These are phyloP conservation scores for Chrysocyon brachyurus DNA, from an alignment of 2,797 vertebrate species.

Conservation along the genomic window DNA sequence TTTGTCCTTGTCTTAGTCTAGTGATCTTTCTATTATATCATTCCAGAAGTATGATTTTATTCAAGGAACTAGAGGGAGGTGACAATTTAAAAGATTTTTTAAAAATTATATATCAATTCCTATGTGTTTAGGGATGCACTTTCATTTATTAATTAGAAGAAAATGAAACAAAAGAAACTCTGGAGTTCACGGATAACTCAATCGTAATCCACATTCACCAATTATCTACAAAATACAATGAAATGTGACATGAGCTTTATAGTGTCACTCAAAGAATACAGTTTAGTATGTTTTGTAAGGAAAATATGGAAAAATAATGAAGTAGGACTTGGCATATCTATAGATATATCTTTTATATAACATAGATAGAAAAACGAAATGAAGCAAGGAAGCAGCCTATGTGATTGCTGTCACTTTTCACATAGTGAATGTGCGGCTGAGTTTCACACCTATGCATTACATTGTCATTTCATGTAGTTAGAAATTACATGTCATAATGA, in stretches of 20 bases:
- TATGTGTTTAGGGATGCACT: not conserved
- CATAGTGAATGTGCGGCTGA: not conserved
- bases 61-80: not conserved
- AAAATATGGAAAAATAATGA: not conserved
- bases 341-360: not conserved
- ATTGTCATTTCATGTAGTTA: slow-evolving; percentile 74
- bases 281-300: not conserved
- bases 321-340: not conserved
- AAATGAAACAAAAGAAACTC: not conserved
- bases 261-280: not conserved
- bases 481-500: slow-evolving; percentile 83
- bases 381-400: not conserved
- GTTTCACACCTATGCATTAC: slow-evolving; percentile 53
- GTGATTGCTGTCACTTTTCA: not conserved
- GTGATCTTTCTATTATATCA: not conserved
- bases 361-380: not conserved
- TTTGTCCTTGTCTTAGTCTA: not conserved
- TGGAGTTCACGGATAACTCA: not conserved
- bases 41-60: not conserved
- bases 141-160: not conserved
- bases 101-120: not conserved
- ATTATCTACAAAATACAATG: not conserved
- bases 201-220: not conserved
- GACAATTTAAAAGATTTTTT: not conserved
- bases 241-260: not conserved